Percentiles rank a stretch among this genome's conserved stretches.
Evolutionary conservation across 2,113 vertebrate genomes (phyloP).

Genomic region (Ciconia maguari): DNA sequence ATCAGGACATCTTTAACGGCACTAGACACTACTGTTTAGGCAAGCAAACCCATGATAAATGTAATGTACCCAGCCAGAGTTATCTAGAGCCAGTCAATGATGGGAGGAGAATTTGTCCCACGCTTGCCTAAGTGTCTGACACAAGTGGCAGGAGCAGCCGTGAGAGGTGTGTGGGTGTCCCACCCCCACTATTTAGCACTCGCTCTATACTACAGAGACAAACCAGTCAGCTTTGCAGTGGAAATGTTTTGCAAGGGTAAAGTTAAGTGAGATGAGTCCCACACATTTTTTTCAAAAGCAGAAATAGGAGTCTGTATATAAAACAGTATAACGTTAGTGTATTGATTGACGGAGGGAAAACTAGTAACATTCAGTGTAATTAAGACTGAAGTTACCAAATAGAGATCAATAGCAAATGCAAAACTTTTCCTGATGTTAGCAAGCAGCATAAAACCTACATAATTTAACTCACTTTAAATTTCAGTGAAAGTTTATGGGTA

Average conservation of each 20-base stretch:
- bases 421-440: neutral
- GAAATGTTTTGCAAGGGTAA: neutral
- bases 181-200: neutral
- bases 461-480: neutral
- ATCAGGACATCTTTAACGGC: neutral
- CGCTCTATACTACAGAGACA: neutral
- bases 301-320: neutral
- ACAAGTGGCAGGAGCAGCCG: neutral
- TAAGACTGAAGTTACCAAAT: neutral
- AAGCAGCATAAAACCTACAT: neutral
- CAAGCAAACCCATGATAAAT: neutral
- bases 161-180: neutral
- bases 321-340: fast-evolving
- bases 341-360: neutral
- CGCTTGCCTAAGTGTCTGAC: neutral
- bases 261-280: neutral
- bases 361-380: neutral
- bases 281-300: neutral
- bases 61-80: neutral
- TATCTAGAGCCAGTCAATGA: neutral
- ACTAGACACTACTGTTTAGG: neutral
- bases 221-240: neutral
- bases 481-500: neutral
- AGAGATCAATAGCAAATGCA: neutral
- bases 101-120: neutral